Evolutionary conservation across 2,797 vertebrate species (phyloP).

Genomic region (Toxotes lorentzi): DNA sequence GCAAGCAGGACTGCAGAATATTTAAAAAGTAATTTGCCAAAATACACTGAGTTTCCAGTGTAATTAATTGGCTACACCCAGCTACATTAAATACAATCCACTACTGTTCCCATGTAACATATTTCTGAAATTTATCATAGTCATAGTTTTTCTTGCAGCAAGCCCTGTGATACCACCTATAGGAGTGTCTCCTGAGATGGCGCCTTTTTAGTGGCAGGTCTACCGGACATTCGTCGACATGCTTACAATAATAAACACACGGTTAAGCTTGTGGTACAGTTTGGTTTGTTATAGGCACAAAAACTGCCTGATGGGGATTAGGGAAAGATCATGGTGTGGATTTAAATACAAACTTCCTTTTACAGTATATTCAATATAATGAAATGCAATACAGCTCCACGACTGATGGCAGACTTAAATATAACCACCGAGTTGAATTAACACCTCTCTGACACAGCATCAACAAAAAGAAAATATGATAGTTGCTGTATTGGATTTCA

Average conservation of each 20-base stretch:
- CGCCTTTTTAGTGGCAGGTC: background rate
- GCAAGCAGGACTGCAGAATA: background rate
- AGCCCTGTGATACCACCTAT: background rate
- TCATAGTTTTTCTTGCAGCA: background rate
- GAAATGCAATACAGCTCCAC: background rate
- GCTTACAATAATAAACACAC: no score
- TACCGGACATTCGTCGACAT: background rate
- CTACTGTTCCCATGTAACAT: background rate
- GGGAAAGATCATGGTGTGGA: background rate
- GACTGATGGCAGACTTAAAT: background rate
- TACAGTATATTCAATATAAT: slow-evolving; percentile 10
- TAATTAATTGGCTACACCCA: background rate
- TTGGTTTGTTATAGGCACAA: background rate
- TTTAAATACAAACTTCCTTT: background rate
- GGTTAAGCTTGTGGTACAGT: no score
- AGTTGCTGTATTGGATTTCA: background rate
- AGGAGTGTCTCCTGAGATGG: background rate
- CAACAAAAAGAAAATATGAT: background rate
- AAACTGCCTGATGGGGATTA: background rate
- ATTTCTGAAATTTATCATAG: background rate
- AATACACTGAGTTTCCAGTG: background rate
- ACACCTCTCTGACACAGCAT: background rate
- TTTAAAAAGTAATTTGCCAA: slow-evolving; percentile 7
- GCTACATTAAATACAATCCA: background rate
- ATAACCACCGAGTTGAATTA: background rate